A percentile compares a stretch with the other conserved stretches of the same genome.
Conservation (phyloP, 2,113 vertebrate genomes). For the Columba janthina region DNA sequence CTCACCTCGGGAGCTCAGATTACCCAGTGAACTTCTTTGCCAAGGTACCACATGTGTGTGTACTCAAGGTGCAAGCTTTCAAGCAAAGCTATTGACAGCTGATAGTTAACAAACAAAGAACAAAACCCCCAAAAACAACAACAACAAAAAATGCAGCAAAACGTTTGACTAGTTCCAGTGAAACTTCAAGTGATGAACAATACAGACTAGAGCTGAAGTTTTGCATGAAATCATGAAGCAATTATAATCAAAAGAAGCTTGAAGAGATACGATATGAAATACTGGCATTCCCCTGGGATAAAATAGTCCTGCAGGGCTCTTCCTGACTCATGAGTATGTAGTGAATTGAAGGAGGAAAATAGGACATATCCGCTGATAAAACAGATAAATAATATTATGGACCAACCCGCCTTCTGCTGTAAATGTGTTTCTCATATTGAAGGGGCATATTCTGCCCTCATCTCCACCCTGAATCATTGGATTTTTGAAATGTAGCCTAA, state of each 20-base stretch:
- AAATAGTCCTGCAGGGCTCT: slow-evolving; percentile 31
- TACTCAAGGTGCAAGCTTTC: background rate
- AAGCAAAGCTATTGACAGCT: background rate
- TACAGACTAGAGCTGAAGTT: background rate
- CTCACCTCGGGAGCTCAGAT: background rate
- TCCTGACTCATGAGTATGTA: slow-evolving; percentile 13
- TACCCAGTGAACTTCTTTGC: background rate
- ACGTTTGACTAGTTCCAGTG: background rate
- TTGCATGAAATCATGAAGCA: slow-evolving; percentile 17
- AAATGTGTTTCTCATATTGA: background rate
- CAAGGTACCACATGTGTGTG: background rate
- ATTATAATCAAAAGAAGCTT: slow-evolving; percentile 47
- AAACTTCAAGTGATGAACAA: background rate
- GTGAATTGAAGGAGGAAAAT: slow-evolving; percentile 33
- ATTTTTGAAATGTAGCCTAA: slow-evolving; percentile 31
- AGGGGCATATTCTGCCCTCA: slow-evolving; percentile 8
- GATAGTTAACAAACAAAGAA: background rate
- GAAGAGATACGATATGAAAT: slow-evolving; percentile 46
- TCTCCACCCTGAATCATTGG: background rate
- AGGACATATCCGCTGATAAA: slow-evolving; percentile 39
- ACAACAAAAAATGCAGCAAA: background rate
- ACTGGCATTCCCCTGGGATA: slow-evolving; percentile 38
- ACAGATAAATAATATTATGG: slow-evolving; percentile 8
- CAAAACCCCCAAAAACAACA: background rate
- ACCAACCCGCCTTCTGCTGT: background rate